phyloP scores from a whole-genome alignment of 2,888 invertebrate genomes.

The Drosophila dives region DNA sequence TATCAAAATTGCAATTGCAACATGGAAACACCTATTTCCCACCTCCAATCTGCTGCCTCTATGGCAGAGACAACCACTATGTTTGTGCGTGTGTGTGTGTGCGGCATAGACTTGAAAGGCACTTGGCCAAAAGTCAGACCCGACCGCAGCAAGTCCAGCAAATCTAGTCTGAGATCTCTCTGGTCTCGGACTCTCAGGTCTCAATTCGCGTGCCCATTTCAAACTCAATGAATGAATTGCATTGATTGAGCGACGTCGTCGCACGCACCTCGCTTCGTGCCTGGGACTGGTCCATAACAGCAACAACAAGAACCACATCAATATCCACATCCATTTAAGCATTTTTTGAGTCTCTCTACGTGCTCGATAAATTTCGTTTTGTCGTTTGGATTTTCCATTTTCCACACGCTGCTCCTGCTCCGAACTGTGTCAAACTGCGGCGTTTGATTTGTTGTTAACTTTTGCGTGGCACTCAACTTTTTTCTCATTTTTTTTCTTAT shows the following conservation, averaged over 20 bases:
- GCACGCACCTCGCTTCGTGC: constrained; percentile 64
- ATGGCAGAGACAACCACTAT: constrained; percentile 13
- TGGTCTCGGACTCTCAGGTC: constrained; percentile 17
- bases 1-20: constrained; percentile 36
- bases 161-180: constrained; percentile 11
- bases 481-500: constrained; percentile 3
- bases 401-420: constrained; percentile 44
- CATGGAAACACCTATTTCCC: constrained; percentile 25
- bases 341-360: constrained; percentile 40
- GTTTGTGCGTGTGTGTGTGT: not conserved
- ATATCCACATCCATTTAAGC: constrained; percentile 47
- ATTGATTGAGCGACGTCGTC: constrained; percentile 73
- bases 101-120: constrained; percentile 56
- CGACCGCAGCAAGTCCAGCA: constrained; percentile 1
- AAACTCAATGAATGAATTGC: constrained; percentile 76
- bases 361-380: constrained; percentile 68
- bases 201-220: constrained; percentile 54
- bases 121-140: constrained; percentile 47
- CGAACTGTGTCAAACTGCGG: constrained; percentile 70
- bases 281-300: constrained; percentile 23
- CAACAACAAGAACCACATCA: constrained; percentile 13
- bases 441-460: constrained; percentile 72
- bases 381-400: constrained; percentile 57
- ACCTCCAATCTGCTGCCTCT: not conserved
- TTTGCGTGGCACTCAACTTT: constrained; percentile 61